Evolutionary conservation across 2,113 vertebrate genomes (phyloP).

Genomic region (Pachyramphus minor): DNA sequence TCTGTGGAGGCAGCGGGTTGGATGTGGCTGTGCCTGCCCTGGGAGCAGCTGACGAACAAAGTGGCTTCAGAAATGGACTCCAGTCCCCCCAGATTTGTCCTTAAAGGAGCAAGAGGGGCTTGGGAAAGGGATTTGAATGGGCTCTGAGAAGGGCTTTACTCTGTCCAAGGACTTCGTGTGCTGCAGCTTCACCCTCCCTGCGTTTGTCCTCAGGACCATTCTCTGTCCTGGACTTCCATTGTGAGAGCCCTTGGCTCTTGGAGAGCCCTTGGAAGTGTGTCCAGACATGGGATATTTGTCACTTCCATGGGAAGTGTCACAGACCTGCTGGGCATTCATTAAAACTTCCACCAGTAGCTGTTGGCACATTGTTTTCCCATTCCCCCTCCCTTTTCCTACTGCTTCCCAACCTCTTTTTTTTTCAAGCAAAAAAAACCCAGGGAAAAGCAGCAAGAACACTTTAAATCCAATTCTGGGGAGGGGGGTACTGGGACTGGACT

Average conservation of each 20-base stretch:
- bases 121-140: not conserved
- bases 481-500: fast-evolving
- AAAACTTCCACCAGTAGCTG: not conserved
- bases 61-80: not conserved
- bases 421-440: not conserved
- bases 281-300: not conserved
- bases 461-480: fast-evolving
- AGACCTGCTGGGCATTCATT: not conserved
- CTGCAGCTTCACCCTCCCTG: not conserved
- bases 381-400: not conserved
- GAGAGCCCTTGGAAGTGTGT: not conserved
- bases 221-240: not conserved
- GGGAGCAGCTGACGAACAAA: not conserved
- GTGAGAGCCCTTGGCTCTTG: not conserved
- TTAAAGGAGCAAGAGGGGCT: not conserved
- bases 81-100: not conserved
- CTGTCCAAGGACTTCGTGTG: not conserved
- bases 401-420: not conserved
- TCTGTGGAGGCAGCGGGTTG: not conserved
- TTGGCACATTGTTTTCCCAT: fast-evolving
- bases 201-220: not conserved
- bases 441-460: not conserved
- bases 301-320: not conserved
- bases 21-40: not conserved
- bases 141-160: not conserved